These are phyloP conservation scores for Eonycteris spelaea DNA, from an alignment of 2,113 vertebrate species.

Conservation along the genomic window DNA sequence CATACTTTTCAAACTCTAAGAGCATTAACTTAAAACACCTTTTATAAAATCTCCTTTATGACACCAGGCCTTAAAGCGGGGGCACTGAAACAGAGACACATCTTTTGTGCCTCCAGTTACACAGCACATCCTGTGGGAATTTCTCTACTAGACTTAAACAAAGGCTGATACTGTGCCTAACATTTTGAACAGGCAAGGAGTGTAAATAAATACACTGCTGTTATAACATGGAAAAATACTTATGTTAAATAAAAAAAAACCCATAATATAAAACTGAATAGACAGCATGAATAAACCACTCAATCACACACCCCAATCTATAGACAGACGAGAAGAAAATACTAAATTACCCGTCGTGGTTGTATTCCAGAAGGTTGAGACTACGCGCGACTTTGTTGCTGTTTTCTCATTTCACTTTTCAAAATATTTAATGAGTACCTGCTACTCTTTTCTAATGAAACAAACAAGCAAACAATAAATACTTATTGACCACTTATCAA, in stretches of 20 bases:
- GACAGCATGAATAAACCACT: background rate
- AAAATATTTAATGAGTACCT: background rate
- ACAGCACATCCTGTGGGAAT: background rate
- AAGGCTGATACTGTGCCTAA: background rate
- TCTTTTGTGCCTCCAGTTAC: background rate
- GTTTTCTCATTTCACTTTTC: background rate
- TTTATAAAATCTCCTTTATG: background rate
- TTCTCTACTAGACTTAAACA: background rate
- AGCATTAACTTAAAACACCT: background rate
- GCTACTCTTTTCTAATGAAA: background rate
- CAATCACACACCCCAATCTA: background rate
- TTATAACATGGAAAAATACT: background rate
- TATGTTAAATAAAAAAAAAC: background rate
- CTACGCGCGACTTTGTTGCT: background rate
- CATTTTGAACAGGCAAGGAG: background rate
- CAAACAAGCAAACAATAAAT: background rate
- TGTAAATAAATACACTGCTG: background rate
- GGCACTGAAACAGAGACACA: background rate
- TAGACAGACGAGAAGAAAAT: background rate
- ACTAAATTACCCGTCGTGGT: background rate
- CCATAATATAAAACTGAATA: background rate
- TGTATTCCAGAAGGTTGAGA: background rate
- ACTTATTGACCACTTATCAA: background rate
- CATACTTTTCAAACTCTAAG: background rate
- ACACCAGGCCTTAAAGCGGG: background rate